Base-by-base conservation (phyloP, 2,888 invertebrate species). In the Frankliniella intonsa region DNA sequence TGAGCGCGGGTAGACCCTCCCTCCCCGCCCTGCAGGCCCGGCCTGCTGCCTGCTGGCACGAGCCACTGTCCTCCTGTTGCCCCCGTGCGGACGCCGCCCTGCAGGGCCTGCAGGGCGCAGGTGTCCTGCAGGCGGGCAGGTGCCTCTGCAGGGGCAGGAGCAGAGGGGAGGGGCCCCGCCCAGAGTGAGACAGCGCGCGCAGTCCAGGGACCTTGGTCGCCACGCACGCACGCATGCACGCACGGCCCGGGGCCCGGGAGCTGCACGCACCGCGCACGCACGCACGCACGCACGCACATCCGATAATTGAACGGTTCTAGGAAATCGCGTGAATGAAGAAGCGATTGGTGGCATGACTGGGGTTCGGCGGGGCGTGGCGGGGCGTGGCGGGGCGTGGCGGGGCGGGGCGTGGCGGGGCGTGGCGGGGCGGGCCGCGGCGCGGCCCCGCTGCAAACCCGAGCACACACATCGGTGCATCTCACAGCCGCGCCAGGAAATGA, bases 251-350 rank as follows among this genome's bases (percentile, higher is more conserved):
- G n/a, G n/a, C n/a, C 38, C 38, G 38, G 38, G 3, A 2, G 38
- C 38, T 38, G 38, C 38, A 38, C 38, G 38, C 38, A 38, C 38
- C 38, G 8, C 25, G 69, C 25, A 25, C 69, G 25, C 69, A 22
- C 69, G 12, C 69, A 25, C 69, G 69, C 69, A 22, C 69, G 22
- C 69, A 69, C 69, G 69, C 69, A 69, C 25, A 14, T 19, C 80
- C 22, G n/a, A 49, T 51, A 80, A 51, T 80, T 80, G 49, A 51
- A 50, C 50, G 22, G n/a, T 80, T 80, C 50, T 80, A 51, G 80
- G 50, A 80, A 51, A 22, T 80, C 22, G 80, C 80, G 80, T 51
- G 80, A 80, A 80, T 80, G 80, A 38, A 14, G 25, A 80, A 38
- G 38, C 38, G 38, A 38, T 38, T 38, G 38, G 49, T 49, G 49